phyloP scores from a whole-genome alignment of 2,797 vertebrate genomes.

The Anabas testudineus region DNA sequence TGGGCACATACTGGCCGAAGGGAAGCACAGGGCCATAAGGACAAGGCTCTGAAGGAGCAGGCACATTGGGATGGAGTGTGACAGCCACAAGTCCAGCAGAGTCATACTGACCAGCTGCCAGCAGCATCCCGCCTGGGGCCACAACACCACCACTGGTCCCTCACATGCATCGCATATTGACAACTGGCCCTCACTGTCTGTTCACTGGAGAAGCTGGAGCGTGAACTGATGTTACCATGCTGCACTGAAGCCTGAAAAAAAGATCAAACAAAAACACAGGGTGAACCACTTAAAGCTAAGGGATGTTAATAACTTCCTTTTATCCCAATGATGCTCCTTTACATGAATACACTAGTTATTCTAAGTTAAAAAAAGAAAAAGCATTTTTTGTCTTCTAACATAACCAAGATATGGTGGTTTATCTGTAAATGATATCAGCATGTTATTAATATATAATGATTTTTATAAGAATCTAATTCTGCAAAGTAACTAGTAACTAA shows the following conservation, averaged over 20 bases:
- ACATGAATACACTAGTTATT: too few species aligned
- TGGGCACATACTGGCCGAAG: conserved; percentile 98
- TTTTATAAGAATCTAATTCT: too few species aligned
- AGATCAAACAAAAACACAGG: conserved; percentile 49
- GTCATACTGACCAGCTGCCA: conserved; percentile 94
- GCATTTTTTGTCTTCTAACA: too few species aligned
- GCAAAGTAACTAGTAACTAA: too few species aligned
- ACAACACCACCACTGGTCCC: conserved; percentile 79
- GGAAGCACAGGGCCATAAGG: conserved; percentile 98
- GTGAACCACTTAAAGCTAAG: neutral
- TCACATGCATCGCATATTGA: conserved; percentile 74
- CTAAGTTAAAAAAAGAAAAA: too few species aligned
- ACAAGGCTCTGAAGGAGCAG: conserved; percentile 98
- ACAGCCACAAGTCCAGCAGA: conserved; percentile 98
- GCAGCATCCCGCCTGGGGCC: conserved; percentile 90
- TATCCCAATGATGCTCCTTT: neutral
- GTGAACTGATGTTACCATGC: conserved; percentile 71
- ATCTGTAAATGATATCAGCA: too few species aligned
- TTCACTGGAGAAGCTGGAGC: conserved; percentile 51
- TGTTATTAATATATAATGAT: too few species aligned
- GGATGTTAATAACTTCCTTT: neutral
- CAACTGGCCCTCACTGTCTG: conserved; percentile 66
- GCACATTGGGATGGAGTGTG: conserved; percentile 98
- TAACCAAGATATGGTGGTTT: too few species aligned
- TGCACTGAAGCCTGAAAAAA: conserved; percentile 72